Base-by-base conservation (phyloP, 2,797 vertebrate genomes). In the Pipistrellus nathusii region DNA sequence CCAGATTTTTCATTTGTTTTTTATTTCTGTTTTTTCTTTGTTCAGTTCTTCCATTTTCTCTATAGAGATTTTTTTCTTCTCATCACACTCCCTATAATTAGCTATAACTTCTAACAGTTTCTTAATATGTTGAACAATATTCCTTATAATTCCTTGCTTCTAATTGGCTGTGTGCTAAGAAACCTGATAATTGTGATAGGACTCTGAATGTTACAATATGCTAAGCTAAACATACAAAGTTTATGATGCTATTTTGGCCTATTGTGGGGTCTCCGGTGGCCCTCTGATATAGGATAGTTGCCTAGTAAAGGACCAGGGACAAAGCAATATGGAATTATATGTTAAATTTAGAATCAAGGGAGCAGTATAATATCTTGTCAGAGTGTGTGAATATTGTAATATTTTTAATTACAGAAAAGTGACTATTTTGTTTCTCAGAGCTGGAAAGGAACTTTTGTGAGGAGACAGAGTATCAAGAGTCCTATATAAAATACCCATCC, bases 1-100 rank as follows among this genome's bases (percentile, higher is more conserved):
- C 38, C 1, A n/a, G 32, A 9, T 32, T 57, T 91, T 41, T 81
- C 21, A 64, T 55, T 41, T 55, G 15, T 83, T 77, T 77, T 53
- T 48, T 72, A n/a, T 72, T 90, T 69, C 62, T 55, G 18, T 27
- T 90, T 90, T 48, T 91, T 57, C 72, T 88, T 84, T 66, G 41
- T 51, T 57, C 27, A 68, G 46, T 53, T 91, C 82, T 95, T 59
- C 32, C 8, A 59, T 48, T 6, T 93, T 83, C 30, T 25, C 30
- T 35, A 6, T 68, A 73, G 55, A 93, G 44, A 87, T 35, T 66
- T 91, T 84, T 41, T 41, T 66, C 84, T 77, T 15, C n/a, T 78
- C 27, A 72, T 32, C 48, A 21, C 6, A 15, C 9, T 82, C 25
- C 23, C 21, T 72, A 14, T 41, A 66, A 68, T 9, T 10, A 87